These are phyloP conservation scores for Zelleria hepariella DNA, from an alignment of 2,888 invertebrate genomes.

Conservation along the genomic window DNA sequence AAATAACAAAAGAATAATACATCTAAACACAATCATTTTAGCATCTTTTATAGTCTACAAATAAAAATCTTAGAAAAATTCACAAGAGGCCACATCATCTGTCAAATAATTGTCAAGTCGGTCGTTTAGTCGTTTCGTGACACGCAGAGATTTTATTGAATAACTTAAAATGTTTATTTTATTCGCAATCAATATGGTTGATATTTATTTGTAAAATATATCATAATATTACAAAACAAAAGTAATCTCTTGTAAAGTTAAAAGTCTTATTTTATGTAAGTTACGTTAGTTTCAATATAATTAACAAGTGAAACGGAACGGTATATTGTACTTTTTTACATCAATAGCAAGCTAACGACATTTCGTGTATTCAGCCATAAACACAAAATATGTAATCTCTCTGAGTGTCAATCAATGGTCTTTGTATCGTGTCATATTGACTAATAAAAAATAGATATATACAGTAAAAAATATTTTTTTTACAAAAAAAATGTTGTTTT, in stretches of 20 bases:
- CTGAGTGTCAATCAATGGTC: no score
- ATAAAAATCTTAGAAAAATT: conserved; percentile 34
- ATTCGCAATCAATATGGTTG: no score
- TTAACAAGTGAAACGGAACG: neutral
- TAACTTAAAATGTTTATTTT: no score
- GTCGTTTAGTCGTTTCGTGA: conserved; percentile 29
- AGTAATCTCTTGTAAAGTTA: no score
- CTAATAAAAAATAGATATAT: conserved; percentile 10
- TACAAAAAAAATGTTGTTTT: neutral
- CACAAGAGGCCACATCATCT: conserved; percentile 67
- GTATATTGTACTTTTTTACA: neutral
- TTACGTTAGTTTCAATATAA: neutral
- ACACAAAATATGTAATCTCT: no score
- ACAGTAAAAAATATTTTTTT: neutral
- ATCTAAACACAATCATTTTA: conserved; percentile 55
- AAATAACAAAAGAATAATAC: conserved; percentile 52
- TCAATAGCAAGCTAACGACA: neutral
- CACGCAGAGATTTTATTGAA: conserved; percentile 18
- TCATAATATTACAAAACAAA: no score
- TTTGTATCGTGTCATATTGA: neutral
- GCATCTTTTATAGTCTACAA: conserved; percentile 40
- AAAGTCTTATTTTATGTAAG: no score
- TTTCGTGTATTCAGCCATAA: neutral
- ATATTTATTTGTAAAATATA: no score
- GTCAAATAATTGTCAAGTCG: conserved; percentile 59